These are phyloP conservation scores for Sphyrna mokarran DNA, from an alignment of 2,113 vertebrate species.

Conservation along the genomic window DNA sequence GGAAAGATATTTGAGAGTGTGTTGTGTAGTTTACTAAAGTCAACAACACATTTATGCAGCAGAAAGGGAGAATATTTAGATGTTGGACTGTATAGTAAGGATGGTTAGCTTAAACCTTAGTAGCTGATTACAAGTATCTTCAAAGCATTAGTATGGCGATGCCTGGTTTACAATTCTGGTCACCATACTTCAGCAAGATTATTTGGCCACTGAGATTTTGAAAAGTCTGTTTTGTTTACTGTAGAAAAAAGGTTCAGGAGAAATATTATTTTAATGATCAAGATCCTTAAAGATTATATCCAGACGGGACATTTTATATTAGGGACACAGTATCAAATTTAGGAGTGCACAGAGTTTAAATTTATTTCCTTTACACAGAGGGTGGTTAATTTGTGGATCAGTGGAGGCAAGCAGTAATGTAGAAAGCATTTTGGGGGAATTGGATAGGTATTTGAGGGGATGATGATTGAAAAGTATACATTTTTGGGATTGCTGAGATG, in stretches of 20 bases:
- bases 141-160: too few relatives aligned
- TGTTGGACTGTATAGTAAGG: not conserved
- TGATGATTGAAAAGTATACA: not conserved
- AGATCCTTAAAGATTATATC: not conserved
- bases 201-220: too few relatives aligned
- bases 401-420: not conserved
- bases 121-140: too few relatives aligned
- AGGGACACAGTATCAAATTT: not conserved
- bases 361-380: not conserved
- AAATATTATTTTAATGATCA: not conserved
- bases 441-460: not conserved
- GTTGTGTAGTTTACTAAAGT: not conserved
- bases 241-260: too few relatives aligned
- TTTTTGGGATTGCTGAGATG: not conserved
- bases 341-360: not conserved
- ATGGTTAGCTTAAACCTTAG: not conserved
- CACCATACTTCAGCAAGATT: too few relatives aligned
- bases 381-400: not conserved
- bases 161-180: too few relatives aligned
- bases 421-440: not conserved
- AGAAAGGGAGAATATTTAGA: not conserved
- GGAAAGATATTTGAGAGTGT: not conserved
- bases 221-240: too few relatives aligned
- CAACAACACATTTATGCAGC: not conserved
- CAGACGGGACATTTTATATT: not conserved